A percentile compares a stretch with the other conserved stretches of the same genome.
phyloP scores from a whole-genome alignment of 2,797 vertebrate species.

The Poecile montanus region DNA sequence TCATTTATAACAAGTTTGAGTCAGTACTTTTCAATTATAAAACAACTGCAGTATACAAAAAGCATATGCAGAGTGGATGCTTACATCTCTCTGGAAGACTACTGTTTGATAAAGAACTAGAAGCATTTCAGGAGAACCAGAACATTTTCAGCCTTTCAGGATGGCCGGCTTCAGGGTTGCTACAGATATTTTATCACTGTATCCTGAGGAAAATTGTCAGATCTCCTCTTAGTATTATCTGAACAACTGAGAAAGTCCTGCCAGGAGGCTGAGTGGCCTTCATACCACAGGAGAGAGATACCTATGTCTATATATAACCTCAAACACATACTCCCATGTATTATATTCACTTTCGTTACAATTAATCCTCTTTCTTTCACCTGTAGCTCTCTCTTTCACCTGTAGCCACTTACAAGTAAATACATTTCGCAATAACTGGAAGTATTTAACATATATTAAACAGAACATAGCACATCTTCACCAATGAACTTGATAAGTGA shows the following conservation, averaged over 20 bases:
- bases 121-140: background rate
- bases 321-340: fast-evolving
- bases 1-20: background rate
- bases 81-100: background rate
- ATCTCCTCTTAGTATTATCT: background rate
- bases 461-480: background rate
- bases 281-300: background rate
- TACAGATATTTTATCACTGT: background rate
- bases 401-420: background rate
- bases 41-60: background rate
- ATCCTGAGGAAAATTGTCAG: background rate
- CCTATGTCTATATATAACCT: background rate
- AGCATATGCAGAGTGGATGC: background rate
- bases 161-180: background rate
- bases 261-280: background rate
- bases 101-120: background rate
- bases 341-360: background rate
- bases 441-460: background rate
- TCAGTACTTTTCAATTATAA: background rate
- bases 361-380: background rate
- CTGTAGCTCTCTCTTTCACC: background rate
- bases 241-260: background rate
- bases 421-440: background rate
- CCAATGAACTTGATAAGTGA: no score
- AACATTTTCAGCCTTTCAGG: background rate